Evolutionary conservation across 2,113 vertebrate species (phyloP), one percentile per base, ranked within the genome.

Genomic region (Cephalopholis sonnerati): DNA sequence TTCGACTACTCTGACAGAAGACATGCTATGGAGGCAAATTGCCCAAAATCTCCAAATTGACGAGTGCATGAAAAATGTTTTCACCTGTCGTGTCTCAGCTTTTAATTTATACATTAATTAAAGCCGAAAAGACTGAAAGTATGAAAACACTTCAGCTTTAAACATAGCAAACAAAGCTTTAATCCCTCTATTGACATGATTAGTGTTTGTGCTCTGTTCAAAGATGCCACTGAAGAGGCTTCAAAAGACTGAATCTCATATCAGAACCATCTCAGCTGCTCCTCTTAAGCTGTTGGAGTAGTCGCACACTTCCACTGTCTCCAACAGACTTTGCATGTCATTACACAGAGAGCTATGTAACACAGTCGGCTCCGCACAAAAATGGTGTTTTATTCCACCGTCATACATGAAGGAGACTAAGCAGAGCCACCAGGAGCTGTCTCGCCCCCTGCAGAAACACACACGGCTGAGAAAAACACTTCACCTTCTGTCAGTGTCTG

Each of bases 391-490:
- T 58, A 48, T 79, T 81, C 71, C 66, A 48, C 18, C 73, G 46
- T 50, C 81, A 77, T 58, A 87, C 74, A 73, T 54, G 80, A 78
- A 57, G 64, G 64, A 74, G 82, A 83, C 79, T 29, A 70, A 84
- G 77, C 54, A 24, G 53, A 72, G 62, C 55, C 86, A 77, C 75
- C 84, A 67, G 86, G 79, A 90, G 89, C 89, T 36, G 82, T 73
- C 91, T 87, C 20, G 0, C 74, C 71, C 67, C 80, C 84, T 13
- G 63, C 69, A 68, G 78, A 65, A 77, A 73, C 20, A 17, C 50
- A 29, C 22, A 46, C 46, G 7, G 50, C 20, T 50, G 27, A 57
- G 65, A 74, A 87, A 76, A 92, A 71, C 69, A 69, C 61, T 83
- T 75, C 69, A 84, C 71, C 67, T 71, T 1, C 83, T 81, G 80